Percentiles rank a stretch among this genome's conserved stretches.
These are phyloP conservation scores for Phymastichus coffea DNA, from an alignment of 1,140 invertebrate genomes.

Conservation along the genomic window DNA sequence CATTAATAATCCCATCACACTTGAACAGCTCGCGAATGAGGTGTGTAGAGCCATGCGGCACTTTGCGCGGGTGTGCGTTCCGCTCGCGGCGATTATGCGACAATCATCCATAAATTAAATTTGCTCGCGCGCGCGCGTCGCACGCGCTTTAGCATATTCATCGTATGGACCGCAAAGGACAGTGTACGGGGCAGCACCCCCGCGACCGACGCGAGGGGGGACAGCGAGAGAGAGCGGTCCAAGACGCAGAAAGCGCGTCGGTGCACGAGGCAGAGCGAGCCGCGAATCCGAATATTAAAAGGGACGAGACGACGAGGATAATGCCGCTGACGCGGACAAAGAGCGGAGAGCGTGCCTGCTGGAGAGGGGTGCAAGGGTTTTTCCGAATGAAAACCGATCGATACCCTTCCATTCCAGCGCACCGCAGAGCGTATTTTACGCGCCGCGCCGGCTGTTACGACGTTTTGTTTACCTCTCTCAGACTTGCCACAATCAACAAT, in stretches of 20 bases:
- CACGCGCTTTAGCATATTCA: constrained; percentile 1
- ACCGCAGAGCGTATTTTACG: neutral
- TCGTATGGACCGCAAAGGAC: neutral
- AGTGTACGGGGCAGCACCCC: neutral
- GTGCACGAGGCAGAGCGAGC: too few species aligned
- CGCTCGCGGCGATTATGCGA: constrained; percentile 6
- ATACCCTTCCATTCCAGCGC: too few species aligned
- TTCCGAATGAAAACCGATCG: constrained; percentile 14
- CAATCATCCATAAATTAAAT: constrained; percentile 23
- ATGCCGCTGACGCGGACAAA: constrained; percentile 1
- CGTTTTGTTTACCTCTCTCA: too few species aligned
- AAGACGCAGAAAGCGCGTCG: too few species aligned
- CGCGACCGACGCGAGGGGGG: neutral
- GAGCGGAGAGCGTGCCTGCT: neutral
- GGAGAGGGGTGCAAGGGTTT: neutral
- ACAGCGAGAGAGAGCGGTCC: neutral
- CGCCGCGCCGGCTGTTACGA: too few species aligned
- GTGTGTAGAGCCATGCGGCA: too few species aligned
- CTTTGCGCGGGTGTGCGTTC: too few species aligned
- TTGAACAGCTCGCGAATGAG: too few species aligned
- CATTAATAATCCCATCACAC: constrained; percentile 4
- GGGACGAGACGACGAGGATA: constrained; percentile 1
- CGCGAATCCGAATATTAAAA: constrained; percentile 10
- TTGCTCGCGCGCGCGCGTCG: neutral
- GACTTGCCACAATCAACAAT: too few species aligned